Conservation (phyloP, 2,888 invertebrate genomes). For the Tuberolachnus salignus region DNA sequence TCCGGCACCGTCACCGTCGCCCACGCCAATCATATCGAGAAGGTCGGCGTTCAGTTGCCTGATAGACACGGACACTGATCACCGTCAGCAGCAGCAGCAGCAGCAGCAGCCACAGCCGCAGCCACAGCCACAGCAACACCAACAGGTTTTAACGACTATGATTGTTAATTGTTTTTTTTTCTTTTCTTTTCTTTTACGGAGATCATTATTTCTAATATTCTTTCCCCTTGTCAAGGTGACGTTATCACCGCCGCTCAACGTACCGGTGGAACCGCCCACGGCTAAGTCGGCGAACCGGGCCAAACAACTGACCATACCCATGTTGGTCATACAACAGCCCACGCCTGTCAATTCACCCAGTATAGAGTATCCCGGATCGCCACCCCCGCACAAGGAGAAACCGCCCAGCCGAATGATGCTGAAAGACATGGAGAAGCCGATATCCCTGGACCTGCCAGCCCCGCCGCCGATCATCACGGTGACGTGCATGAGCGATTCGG, state of each 20-base stretch:
- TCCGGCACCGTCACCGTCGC: slow-evolving; percentile 68
- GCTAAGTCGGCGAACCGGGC: not conserved
- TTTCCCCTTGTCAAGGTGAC: not conserved
- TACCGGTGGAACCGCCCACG: not conserved
- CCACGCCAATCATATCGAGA: slow-evolving; percentile 71
- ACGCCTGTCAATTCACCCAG: slow-evolving; percentile 70
- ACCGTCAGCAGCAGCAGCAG: not conserved
- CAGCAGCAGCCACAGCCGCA: not conserved
- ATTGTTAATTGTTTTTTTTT: no score
- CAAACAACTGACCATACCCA: slow-evolving; percentile 67
- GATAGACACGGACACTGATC: slow-evolving; percentile 1
- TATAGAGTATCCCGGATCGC: slow-evolving; percentile 66
- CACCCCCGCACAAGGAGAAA: slow-evolving; percentile 65
- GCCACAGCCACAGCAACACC: not conserved
- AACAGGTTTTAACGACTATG: not conserved
- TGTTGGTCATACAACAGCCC: slow-evolving; percentile 71
- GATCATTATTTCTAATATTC: not conserved
- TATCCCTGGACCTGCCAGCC: slow-evolving; percentile 69
- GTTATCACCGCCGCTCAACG: not conserved
- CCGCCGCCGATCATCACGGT: slow-evolving; percentile 68
- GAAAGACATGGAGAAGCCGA: slow-evolving; percentile 71
- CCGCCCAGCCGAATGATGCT: slow-evolving; percentile 59
- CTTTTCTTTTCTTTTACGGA: no score
- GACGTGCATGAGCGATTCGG: slow-evolving; percentile 78
- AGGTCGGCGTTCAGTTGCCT: slow-evolving; percentile 27